Evolutionary conservation across 2,888 invertebrate species (phyloP).

Genomic region (Eristalis arbustorum): DNA sequence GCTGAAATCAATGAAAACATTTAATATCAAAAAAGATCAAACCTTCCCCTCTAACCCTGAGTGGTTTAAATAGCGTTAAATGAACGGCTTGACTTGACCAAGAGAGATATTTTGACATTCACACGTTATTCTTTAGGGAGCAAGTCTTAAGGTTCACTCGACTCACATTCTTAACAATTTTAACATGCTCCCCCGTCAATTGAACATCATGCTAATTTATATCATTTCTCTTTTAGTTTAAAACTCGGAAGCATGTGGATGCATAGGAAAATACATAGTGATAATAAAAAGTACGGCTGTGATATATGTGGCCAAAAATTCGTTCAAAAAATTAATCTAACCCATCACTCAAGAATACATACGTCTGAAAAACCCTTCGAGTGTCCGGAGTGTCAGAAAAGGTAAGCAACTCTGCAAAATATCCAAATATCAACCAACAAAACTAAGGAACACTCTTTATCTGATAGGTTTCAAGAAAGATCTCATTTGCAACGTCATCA

Average conservation of each 20-base stretch:
- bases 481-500: constrained; percentile 80
- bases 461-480: constrained; percentile 77
- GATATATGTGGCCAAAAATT: constrained; percentile 80
- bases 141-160: no score
- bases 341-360: constrained; percentile 79
- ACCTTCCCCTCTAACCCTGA: no score
- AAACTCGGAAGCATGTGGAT: constrained; percentile 80
- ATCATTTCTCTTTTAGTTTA: constrained; percentile 73
- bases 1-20: no score
- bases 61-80: no score
- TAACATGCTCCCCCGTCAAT: no score
- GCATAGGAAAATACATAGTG: constrained; percentile 80
- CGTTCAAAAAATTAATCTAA: constrained; percentile 80
- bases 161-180: no score
- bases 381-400: constrained; percentile 79
- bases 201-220: no score
- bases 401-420: constrained; percentile 59
- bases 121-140: no score
- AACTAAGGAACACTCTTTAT: not conserved
- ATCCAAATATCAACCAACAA: not conserved
- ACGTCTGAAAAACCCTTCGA: constrained; percentile 79
- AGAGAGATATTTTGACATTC: no score
- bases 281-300: constrained; percentile 79
- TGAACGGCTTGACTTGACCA: no score
- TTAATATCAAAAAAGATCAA: no score